These are phyloP conservation scores for Sialis fuliginosa DNA, from an alignment of 2,888 invertebrate species.

Conservation along the genomic window DNA sequence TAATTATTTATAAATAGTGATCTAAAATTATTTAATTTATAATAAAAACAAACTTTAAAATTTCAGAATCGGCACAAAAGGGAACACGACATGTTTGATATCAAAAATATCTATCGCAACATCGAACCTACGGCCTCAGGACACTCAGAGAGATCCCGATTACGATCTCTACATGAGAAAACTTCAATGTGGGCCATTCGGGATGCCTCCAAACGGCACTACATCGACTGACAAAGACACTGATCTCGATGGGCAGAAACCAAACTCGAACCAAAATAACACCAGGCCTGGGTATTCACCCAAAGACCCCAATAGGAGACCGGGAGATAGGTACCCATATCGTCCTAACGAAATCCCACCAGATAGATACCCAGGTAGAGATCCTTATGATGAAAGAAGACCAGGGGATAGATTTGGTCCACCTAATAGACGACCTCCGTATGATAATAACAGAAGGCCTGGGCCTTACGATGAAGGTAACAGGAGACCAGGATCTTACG, in stretches of 20 bases:
- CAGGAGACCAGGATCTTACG: not conserved
- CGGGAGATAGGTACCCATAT: too few relatives aligned
- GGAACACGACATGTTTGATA: constrained; percentile 42
- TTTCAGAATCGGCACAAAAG: constrained; percentile 37
- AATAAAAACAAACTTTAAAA: not conserved
- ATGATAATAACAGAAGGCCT: not conserved
- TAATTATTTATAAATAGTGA: too few relatives aligned
- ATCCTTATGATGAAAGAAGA: not conserved
- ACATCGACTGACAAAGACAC: constrained; percentile 11
- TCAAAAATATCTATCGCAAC: constrained; percentile 15
- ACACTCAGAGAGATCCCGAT: constrained; percentile 36
- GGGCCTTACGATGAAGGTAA: not conserved
- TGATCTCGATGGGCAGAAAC: not conserved
- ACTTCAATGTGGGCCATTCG: constrained; percentile 24
- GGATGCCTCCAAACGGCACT: not conserved
- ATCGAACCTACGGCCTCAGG: constrained; percentile 28
- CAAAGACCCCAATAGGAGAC: not conserved
- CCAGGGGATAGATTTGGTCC: not conserved
- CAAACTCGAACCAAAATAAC: not conserved
- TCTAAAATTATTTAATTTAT: not conserved
- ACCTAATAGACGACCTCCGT: not conserved
- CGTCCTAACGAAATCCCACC: too few relatives aligned
- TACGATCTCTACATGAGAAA: constrained; percentile 42
- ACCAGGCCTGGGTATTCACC: not conserved
- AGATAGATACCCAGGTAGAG: not conserved